Base-by-base conservation (phyloP, 2,888 invertebrate species). In the Eugnorisma glareosa region DNA sequence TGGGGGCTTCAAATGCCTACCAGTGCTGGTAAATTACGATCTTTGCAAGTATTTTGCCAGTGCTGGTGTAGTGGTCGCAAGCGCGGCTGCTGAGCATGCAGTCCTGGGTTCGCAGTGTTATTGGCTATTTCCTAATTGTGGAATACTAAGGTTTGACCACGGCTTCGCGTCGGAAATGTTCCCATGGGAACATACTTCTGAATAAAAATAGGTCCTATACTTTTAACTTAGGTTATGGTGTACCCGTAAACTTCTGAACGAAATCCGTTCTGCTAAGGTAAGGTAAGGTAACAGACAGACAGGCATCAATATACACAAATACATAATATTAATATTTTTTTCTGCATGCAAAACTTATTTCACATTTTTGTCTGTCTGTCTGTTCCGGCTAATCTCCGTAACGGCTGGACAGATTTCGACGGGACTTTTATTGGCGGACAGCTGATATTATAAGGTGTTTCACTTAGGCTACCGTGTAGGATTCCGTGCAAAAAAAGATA, bases 1-100 rank as follows among this genome's bases (percentile, higher is more conserved):
- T 75, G 37, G 31, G n/a, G 21, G 15, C 66, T 59, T 59, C 67
- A 76, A 78, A 85, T 81, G 63, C 85, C 75, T 81, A 67, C 37
- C 75, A 68, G 37, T 45, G 13, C 51, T 61, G 45, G 0, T 71
- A 28, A 74, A 70, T 71, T 73, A 71, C 54, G 35, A 67, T 59
- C 8, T 45, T 21, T 40, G 35, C 24, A 31, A 35, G 31, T 67
- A 11, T 37, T 82, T 75, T 31, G 2, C 10, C 1, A 5, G 21
- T 11, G 7, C 5, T 40, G n/a, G 28, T 51, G 0, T 37, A 31
- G 59, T 43, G 3, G 11, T 31, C 0, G 4, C 7, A 80, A 63
- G 1, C 8, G 5, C 0, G 2, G 6, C 35, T n/a, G 8, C 2
- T 57, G 59, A 18, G 0, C 4, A 35, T 31, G 35, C 6, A 15